Percentiles rank a stretch among this genome's conserved stretches.
phyloP scores from a whole-genome alignment of 2,797 vertebrate species.

The Urophycis tenuis region DNA sequence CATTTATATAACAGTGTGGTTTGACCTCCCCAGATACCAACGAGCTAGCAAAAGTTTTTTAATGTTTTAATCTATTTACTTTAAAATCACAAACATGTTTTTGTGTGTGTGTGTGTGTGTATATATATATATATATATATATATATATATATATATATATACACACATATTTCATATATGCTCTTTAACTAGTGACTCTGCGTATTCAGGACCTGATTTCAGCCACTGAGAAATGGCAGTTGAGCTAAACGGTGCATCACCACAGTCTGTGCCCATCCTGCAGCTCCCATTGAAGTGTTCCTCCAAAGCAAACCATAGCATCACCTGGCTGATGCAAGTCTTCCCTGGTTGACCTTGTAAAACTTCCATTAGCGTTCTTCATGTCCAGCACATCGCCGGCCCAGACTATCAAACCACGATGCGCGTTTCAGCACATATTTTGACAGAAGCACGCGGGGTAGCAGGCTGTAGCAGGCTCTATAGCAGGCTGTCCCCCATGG shows the following conservation, averaged over 20 bases:
- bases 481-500: too few species aligned
- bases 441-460: not conserved
- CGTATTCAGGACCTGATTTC: not conserved
- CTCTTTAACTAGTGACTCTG: too few species aligned
- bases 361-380: not conserved
- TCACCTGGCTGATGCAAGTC: not conserved
- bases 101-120: too few species aligned
- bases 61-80: not conserved
- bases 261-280: not conserved
- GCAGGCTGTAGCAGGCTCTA: too few species aligned
- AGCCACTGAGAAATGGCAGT: not conserved
- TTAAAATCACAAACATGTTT: too few species aligned
- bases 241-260: not conserved
- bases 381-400: not conserved
- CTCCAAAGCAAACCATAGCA: not conserved
- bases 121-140: too few species aligned
- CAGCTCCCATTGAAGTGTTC: not conserved
- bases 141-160: too few species aligned
- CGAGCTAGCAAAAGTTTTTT: too few species aligned
- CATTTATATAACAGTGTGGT: not conserved
- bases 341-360: conserved; percentile 1
- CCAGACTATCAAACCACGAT: not conserved
- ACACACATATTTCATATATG: too few species aligned
- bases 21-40: too few species aligned
- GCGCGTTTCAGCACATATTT: not conserved